These are phyloP conservation scores for Pseudorhombus dupliciocellatus DNA, from an alignment of 2,113 vertebrate species.

Conservation along the genomic window DNA sequence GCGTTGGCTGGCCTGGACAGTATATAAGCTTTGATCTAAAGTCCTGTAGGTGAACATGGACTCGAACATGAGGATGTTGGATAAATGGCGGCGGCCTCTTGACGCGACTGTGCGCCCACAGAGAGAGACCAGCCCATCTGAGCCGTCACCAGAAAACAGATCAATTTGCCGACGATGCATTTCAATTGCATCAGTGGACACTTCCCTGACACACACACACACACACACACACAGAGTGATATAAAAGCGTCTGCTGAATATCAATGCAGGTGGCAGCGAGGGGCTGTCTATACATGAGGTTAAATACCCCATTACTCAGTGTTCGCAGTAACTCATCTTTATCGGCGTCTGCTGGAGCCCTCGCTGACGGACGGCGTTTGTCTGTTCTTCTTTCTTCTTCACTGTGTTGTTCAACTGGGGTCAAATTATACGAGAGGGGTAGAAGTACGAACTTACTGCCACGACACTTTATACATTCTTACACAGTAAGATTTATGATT, in stretches of 20 bases:
- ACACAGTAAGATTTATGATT: too few species aligned
- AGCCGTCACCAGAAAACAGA: slow-evolving; percentile 34
- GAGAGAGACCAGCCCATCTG: slow-evolving; percentile 2
- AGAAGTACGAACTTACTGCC: too few species aligned
- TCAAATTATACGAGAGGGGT: too few species aligned
- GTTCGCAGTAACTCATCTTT: too few species aligned
- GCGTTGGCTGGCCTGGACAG: too few species aligned
- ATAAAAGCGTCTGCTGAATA: slow-evolving; percentile 27
- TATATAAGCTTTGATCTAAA: too few species aligned
- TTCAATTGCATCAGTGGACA: slow-evolving; percentile 39
- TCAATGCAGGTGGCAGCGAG: slow-evolving; percentile 1
- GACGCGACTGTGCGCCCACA: slow-evolving; percentile 16
- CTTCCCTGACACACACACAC: slow-evolving; percentile 7
- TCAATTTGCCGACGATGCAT: slow-evolving; percentile 47
- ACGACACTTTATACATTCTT: too few species aligned
- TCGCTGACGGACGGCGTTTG: too few species aligned
- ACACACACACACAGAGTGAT: slow-evolving; percentile 8
- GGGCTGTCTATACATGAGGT: background rate
- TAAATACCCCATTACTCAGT: background rate
- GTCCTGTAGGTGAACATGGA: slow-evolving; percentile 18
- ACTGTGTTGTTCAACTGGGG: too few species aligned
- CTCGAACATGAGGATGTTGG: slow-evolving; percentile 37
- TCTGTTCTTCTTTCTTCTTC: too few species aligned
- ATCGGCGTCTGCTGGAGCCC: too few species aligned
- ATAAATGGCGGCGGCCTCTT: slow-evolving; percentile 22